Evolutionary conservation across 2,113 vertebrate genomes (phyloP), one percentile per base, ranked within the genome.

Genomic region (Barnardius zonarius): DNA sequence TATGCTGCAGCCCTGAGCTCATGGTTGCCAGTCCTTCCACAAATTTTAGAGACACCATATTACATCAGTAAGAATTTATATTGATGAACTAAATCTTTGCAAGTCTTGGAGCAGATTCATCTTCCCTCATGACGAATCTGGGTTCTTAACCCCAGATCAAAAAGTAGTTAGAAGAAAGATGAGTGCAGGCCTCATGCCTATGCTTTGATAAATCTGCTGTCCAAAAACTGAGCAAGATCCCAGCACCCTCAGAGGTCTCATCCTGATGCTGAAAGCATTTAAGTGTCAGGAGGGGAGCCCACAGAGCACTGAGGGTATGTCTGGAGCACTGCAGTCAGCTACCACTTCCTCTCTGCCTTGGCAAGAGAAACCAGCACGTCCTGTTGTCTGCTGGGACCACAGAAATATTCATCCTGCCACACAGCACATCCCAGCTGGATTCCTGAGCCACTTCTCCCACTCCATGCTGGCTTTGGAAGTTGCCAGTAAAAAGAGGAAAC

Each of bases 341-440:
- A 77, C 86, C 14, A 31, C 78, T 92, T 92, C 87, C 41, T 69
- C 70, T 68, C 13, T 52, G 91, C 86, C 23, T 6, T 92, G 89
- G 68, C 13, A 16, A 25, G 83, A 54, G 83, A 72, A 35, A 22
- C 10, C 82, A 96, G 85, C 87, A 86, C 20, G 4, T 73, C 94
- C 86, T 70, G 81, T 64, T 90, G 87, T 90, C 70, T 94, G 84
- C 78, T 73, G 84, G 83, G 23, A 83, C 57, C 87, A 37, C 84
- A 85, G 51, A 59, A 66, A 72, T 14, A 46, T 14, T 41, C 57
- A 43, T 67, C 76, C 76, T 31, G 44, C 5, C 85, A 41, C 30
- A 2, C 64, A 72, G 86, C 73, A 75, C 76, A 72, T 33, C 79
- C 92, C 72, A 57, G 39, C 33, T 25, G 55, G 67, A 62, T 66